Percentiles rank a stretch among this genome's conserved stretches.
These are phyloP conservation scores for Scolopax mira DNA, from an alignment of 2,113 vertebrate genomes.

Conservation along the genomic window DNA sequence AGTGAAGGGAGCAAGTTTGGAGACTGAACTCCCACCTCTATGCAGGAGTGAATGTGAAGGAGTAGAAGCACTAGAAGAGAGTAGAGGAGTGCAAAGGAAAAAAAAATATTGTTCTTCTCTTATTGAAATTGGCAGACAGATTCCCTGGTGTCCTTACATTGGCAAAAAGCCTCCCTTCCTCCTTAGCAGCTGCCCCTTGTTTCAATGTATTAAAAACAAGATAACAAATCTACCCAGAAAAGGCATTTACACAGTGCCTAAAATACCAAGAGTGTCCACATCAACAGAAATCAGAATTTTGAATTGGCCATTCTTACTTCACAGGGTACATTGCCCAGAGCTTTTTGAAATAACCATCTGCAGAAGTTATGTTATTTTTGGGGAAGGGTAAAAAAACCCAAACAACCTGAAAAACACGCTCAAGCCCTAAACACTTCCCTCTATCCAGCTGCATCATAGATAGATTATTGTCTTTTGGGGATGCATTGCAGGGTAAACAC, in stretches of 20 bases:
- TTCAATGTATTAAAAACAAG: not conserved
- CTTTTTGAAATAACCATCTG: not conserved
- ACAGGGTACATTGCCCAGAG: not conserved
- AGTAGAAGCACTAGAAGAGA: not conserved
- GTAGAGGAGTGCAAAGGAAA: not conserved
- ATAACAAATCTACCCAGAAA: not conserved
- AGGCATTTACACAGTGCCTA: not conserved
- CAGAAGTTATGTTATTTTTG: not conserved
- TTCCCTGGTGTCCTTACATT: not conserved
- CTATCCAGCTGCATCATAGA: not conserved
- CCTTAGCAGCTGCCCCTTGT: conserved; percentile 24
- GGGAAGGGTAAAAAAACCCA: not conserved
- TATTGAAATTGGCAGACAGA: not conserved
- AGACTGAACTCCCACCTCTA: not conserved
- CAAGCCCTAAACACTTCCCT: not conserved
- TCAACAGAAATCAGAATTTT: not conserved
- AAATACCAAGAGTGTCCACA: not conserved
- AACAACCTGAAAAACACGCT: not conserved
- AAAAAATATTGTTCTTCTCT: not conserved
- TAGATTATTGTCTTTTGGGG: not conserved
- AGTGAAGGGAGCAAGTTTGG: not conserved
- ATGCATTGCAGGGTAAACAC: not conserved
- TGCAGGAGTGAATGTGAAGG: not conserved
- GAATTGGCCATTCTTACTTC: not conserved
- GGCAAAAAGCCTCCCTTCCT: conserved; percentile 7